These are phyloP conservation scores for Heptranchias perlo DNA, from an alignment of 2,113 vertebrate genomes.

Conservation along the genomic window DNA sequence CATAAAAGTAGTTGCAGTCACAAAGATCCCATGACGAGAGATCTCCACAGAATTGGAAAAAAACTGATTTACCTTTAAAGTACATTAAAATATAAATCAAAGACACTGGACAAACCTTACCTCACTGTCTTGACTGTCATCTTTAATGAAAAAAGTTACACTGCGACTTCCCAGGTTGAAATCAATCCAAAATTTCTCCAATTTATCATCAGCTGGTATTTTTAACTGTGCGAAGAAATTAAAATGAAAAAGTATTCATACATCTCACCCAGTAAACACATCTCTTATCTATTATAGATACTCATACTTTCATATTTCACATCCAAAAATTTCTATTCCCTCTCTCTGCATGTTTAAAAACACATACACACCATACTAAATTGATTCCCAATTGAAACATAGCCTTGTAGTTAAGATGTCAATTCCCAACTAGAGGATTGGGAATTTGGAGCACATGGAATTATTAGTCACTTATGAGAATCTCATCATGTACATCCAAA, in stretches of 20 bases:
- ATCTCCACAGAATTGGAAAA: not conserved
- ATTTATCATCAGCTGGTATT: slow-evolving; percentile 71
- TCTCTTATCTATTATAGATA: no score
- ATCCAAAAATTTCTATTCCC: not conserved
- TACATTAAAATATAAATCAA: not conserved
- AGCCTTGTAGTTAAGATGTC: not conserved
- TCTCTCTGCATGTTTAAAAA: not conserved
- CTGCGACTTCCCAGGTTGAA: slow-evolving; percentile 74
- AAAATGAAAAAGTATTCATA: slow-evolving; percentile 19
- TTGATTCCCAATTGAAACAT: not conserved
- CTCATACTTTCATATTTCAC: not conserved
- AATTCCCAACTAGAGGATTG: not conserved
- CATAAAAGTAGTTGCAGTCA: no score
- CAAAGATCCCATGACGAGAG: no score
- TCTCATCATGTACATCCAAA: no score
- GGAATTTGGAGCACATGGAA: no score
- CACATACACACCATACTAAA: not conserved
- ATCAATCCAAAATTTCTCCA: slow-evolving; percentile 87
- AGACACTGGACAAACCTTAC: slow-evolving; percentile 49
- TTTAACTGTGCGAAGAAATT: slow-evolving; percentile 60
- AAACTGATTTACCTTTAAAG: not conserved
- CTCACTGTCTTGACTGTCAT: slow-evolving; percentile 60
- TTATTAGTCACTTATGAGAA: no score
- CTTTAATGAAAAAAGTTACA: slow-evolving; percentile 79
- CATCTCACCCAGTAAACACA: not conserved